A percentile compares a stretch with the other conserved stretches of the same genome.
Evolutionary conservation across 2,888 invertebrate genomes (phyloP).

Genomic region (Lasioglossum oenotherae): DNA sequence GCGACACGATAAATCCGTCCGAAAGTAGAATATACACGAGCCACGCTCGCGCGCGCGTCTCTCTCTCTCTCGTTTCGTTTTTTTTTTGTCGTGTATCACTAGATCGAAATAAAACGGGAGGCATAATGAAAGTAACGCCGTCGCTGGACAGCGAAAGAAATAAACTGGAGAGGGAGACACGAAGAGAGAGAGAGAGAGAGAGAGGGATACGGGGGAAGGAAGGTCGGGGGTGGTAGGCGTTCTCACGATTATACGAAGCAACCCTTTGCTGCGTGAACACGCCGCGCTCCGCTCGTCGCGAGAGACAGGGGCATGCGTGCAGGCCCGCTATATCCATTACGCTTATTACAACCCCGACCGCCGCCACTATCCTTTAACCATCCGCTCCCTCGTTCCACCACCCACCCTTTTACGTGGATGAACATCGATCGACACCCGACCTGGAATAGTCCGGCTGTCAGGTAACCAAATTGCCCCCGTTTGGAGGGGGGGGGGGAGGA

Average conservation of each 20-base stretch:
- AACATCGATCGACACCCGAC: conserved; percentile 82
- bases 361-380: conserved; percentile 70
- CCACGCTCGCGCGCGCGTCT: background rate
- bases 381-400: conserved; percentile 74
- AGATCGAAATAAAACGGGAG: conserved; percentile 48
- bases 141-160: conserved; percentile 62
- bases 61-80: background rate
- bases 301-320: conserved; percentile 79
- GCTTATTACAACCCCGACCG: conserved; percentile 85
- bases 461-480: conserved; percentile 74
- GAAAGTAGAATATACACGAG: conserved; percentile 23
- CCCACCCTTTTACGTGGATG: conserved; percentile 81
- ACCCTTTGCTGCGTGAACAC: conserved; percentile 73
- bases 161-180: conserved; percentile 43
- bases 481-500: conserved; percentile 43
- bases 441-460: conserved; percentile 72
- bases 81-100: conserved; percentile 12
- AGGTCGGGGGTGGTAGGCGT: conserved; percentile 47
- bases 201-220: background rate
- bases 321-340: conserved; percentile 85
- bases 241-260: conserved; percentile 72
- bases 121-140: conserved; percentile 62
- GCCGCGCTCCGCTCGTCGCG: conserved; percentile 60
- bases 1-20: conserved; percentile 17
- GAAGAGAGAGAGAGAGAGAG: background rate